A percentile compares a stretch with the other conserved stretches of the same genome.
phyloP scores from a whole-genome alignment of 2,113 vertebrate genomes.

The Odobenus rosmarus region DNA sequence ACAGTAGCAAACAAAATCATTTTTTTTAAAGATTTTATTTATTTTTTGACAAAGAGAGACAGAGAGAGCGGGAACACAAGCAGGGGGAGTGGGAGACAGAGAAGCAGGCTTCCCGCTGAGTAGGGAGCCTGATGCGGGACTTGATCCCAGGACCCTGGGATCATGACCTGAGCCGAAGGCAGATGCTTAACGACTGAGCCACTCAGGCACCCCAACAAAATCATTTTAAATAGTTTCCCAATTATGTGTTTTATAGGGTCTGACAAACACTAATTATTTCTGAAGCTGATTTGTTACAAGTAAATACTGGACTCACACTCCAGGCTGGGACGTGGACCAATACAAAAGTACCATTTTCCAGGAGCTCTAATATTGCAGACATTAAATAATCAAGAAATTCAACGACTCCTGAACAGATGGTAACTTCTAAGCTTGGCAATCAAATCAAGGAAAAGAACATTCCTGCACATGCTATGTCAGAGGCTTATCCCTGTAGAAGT shows the following conservation, averaged over 20 bases:
- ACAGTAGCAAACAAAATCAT: neutral
- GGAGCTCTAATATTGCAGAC: conserved; percentile 4
- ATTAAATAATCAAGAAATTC: conserved; percentile 35
- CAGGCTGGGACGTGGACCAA: neutral
- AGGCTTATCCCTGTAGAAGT: neutral
- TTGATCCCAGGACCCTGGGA: too few species aligned
- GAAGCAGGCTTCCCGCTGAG: too few species aligned
- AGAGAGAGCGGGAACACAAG: too few species aligned
- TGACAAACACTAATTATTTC: neutral
- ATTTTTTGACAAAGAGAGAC: too few species aligned
- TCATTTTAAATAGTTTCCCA: neutral
- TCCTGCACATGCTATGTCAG: neutral
- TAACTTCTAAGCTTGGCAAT: conserved; percentile 49
- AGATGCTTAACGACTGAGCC: too few species aligned
- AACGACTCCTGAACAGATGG: conserved; percentile 56
- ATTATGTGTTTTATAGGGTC: neutral
- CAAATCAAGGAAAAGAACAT: conserved; percentile 40
- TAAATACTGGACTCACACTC: conserved; percentile 25
- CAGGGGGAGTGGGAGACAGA: too few species aligned
- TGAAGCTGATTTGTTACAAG: neutral
- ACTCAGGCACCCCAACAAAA: neutral
- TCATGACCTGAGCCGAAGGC: too few species aligned
- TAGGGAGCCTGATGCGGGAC: too few species aligned
- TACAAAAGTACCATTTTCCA: neutral
- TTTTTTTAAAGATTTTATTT: too few species aligned